Conservation (phyloP, 1,140 invertebrate species). For the Camponotus pennsylvanicus region DNA sequence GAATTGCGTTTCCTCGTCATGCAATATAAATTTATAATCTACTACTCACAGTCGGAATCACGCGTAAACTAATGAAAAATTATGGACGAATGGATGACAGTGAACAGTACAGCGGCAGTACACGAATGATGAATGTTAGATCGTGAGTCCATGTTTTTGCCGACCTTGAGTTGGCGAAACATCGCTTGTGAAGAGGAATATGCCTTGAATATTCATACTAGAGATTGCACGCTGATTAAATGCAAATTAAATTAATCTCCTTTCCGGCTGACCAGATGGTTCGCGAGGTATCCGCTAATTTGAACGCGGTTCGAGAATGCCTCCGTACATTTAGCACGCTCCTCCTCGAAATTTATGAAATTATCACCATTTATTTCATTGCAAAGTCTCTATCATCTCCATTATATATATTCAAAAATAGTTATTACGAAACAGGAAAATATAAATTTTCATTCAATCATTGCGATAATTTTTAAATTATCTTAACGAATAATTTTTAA, state of each 20-base stretch:
- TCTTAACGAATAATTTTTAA: neutral
- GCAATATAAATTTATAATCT: constrained; percentile 2
- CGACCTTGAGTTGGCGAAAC: neutral
- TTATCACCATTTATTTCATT: constrained; percentile 17
- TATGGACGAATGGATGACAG: neutral
- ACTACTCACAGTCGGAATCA: neutral
- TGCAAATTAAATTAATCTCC: constrained; percentile 67
- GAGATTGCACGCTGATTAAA: constrained; percentile 62
- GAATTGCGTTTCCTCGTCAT: constrained; percentile 25
- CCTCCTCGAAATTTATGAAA: constrained; percentile 7
- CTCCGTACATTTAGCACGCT: neutral
- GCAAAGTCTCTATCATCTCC: constrained; percentile 1
- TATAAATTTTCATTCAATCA: neutral
- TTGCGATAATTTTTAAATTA: neutral
- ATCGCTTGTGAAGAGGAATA: too few relatives aligned
- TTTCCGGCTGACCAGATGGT: constrained; percentile 32
- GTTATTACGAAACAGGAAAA: constrained; percentile 7
- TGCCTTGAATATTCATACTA: constrained; percentile 67
- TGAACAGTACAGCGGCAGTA: neutral
- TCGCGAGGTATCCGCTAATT: constrained; percentile 58
- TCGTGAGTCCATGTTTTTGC: neutral
- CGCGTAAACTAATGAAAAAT: neutral
- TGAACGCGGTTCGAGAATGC: neutral
- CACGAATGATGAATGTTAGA: constrained; percentile 30
- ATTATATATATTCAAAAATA: constrained; percentile 8